These are phyloP conservation scores for Amblyornis subalaris DNA, from an alignment of 2,113 vertebrate genomes.

Conservation along the genomic window DNA sequence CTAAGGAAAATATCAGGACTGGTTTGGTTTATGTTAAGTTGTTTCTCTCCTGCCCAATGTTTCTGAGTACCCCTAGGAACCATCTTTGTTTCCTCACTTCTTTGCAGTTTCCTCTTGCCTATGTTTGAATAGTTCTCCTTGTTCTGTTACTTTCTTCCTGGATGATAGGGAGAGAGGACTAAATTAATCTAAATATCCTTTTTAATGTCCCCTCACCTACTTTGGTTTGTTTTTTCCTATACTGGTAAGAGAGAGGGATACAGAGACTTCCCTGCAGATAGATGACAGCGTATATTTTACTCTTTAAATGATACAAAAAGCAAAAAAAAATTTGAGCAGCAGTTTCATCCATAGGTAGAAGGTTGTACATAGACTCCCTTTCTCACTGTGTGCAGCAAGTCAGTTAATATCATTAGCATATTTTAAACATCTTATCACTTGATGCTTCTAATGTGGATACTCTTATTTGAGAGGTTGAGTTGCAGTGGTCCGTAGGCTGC, in stretches of 20 bases:
- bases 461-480: not conserved
- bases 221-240: not conserved
- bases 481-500: not conserved
- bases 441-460: not conserved
- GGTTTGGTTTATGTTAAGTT: not conserved
- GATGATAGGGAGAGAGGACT: not conserved
- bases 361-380: not conserved
- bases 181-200: not conserved
- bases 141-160: not conserved
- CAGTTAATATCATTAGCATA: not conserved
- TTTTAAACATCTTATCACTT: not conserved
- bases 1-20: not conserved
- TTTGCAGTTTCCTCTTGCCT: not conserved
- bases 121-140: not conserved
- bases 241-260: not conserved
- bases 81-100: not conserved
- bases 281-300: not conserved
- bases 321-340: not conserved
- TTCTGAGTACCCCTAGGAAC: not conserved
- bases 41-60: not conserved
- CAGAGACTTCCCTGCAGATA: not conserved
- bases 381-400: not conserved
- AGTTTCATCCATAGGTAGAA: not conserved
- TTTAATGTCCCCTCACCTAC: not conserved
- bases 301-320: not conserved